A percentile compares a stretch with the other conserved stretches of the same genome.
These are phyloP conservation scores for Manduca sexta DNA, from an alignment of 1,140 invertebrate genomes.

Conservation along the genomic window DNA sequence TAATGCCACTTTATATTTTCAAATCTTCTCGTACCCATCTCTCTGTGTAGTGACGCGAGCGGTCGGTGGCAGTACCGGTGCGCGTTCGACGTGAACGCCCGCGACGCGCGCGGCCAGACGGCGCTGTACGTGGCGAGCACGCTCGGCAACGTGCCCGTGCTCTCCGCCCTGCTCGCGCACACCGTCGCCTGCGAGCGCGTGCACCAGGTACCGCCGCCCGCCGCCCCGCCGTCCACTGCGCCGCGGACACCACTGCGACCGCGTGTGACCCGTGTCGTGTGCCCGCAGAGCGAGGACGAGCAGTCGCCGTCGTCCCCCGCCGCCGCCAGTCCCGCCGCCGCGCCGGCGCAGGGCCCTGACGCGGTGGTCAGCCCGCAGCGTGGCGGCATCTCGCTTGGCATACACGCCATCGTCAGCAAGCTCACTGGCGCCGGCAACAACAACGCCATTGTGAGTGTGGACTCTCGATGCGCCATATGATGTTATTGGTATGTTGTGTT, in stretches of 20 bases:
- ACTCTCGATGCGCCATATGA: no score
- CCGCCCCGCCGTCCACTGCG: not conserved
- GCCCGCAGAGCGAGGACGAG: not conserved
- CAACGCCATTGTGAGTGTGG: not conserved
- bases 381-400: constrained; percentile 87
- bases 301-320: not conserved
- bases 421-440: constrained; percentile 72
- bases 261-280: no score
- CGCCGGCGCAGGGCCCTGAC: not conserved
- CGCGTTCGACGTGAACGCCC: constrained; percentile 92
- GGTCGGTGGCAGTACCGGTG: constrained; percentile 88
- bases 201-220: not conserved
- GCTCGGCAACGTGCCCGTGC: constrained; percentile 86
- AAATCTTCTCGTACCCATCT: no score
- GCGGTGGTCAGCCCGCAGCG: constrained; percentile 77
- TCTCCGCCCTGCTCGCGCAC: constrained; percentile 83
- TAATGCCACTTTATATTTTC: no score
- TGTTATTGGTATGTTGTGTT: no score
- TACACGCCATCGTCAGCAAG: constrained; percentile 90
- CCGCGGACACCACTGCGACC: no score
- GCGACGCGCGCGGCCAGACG: constrained; percentile 92
- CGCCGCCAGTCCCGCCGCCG: not conserved
- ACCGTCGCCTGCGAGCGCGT: constrained; percentile 22
- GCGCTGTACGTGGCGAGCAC: constrained; percentile 91
- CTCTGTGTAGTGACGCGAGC: constrained; percentile 77